Base-by-base conservation (phyloP, 2,888 invertebrate species). In the Lasioglossum pauxillum region DNA sequence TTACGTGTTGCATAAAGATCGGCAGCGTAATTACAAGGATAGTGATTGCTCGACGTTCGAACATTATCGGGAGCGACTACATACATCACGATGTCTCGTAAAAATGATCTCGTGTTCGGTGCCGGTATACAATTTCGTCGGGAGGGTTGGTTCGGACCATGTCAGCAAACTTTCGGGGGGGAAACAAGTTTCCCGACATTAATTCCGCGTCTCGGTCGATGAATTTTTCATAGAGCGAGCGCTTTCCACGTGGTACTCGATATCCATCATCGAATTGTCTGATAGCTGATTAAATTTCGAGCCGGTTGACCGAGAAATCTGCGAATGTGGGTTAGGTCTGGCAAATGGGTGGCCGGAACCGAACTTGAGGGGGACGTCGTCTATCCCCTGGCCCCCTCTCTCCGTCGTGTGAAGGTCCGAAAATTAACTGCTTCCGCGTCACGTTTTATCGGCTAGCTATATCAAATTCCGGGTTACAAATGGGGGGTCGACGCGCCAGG, bases 211-310 rank as follows among this genome's bases (percentile, higher is more conserved):
- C 46, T n/a, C 77, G 53, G 5, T 35, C 73, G 53, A 78, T 77
- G 83, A 83, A 83, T 84, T 73, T 77, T 84, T 83, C 77, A 67
- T 72, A 67, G 31, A 46, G 35, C 14, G 27, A 64, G 31, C 64
- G 31, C 16, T 76, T 53, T 19, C 27, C 81, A 41, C n/a, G 73
- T 19, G 41, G 73, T 76, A 12, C 44, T 19, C 53, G 44, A n/a
- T 76, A 27, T 83, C 78, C 49, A 44, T 77, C 84, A 57, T 78
- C 74, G 19, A 69, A 69, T 71, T 78, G 71, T 78, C 71, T 16
- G 71, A 44, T 53, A n/a, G 71, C 49, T 69, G 78, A 78, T 80
- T 80, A 67, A 73, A 82, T 82, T 82, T 72, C 72, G 10, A 38
- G 16, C n/a, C 8, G 60, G 23, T 16, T 53, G 49, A 44, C 69